Evolutionary conservation across 2,888 invertebrate genomes (phyloP), one percentile per base, ranked within the genome.

Genomic region (Cerceris ruficornis): DNA sequence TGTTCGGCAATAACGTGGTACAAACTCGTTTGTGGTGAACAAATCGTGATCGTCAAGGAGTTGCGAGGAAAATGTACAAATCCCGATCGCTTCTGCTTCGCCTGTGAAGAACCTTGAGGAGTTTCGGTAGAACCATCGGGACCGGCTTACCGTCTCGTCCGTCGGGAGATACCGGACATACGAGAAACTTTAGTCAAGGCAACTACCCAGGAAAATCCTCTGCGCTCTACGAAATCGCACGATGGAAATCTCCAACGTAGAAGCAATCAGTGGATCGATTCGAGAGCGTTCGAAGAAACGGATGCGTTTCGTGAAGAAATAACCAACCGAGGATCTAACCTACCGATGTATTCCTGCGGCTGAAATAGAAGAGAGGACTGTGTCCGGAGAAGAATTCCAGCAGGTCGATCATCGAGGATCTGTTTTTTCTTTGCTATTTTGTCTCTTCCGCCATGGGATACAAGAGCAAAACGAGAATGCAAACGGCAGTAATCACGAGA

Each of bases 401-500:
- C 28, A 28, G 28, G 28, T 28, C 4, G 28, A 28, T 28, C 28
- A 28, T 28, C 28, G 28, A 28, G 28, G 28, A 28, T 28, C 28
- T 28, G 28, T 28, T 28, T 28, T 28, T 13, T 50, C 14, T 59
- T 57, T 55, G 41, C 41, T 59, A 8, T 55, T 9, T n/a, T 52
- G 17, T 41, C 11, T 15, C 43, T 6, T 13, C 7, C 42, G 13
- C 6, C 17, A 59, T 7, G 11, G 46, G 9, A 11, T 7, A 11
- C 6, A 1, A 41, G 15, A 28, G 6, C 7, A 15, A 14, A 39
- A 39, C 46, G 49, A n/a, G 43, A 61, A 13, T 13, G 59, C 49
- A 55, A 54, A 71, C 69, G 82, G 74, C 75, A 70, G 78, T 77
- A 76, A 83, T 67, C 55, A 65, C 64, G 50, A 11, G 14, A 13